Percentiles rank a stretch among this genome's conserved stretches.
These are phyloP conservation scores for Craniophora ligustri DNA, from an alignment of 2,888 invertebrate species.

Conservation along the genomic window DNA sequence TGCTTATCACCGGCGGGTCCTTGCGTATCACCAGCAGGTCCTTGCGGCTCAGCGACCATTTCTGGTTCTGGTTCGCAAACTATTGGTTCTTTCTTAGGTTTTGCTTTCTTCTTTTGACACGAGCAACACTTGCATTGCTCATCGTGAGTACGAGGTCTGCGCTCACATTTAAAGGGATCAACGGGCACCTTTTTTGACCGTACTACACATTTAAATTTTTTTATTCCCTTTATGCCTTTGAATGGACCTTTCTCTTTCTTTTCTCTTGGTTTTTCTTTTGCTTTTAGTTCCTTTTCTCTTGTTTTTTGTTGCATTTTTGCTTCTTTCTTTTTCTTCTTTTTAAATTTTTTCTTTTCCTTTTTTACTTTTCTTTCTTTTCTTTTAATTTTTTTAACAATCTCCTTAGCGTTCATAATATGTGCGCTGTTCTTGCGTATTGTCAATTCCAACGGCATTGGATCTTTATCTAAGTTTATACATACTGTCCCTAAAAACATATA, in stretches of 20 bases:
- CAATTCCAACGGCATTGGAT: slow-evolving; percentile 13
- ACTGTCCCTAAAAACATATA: too few relatives aligned
- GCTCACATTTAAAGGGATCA: slow-evolving; percentile 3
- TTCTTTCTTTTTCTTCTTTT: neutral
- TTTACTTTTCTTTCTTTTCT: neutral
- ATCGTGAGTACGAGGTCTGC: neutral
- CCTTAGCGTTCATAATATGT: slow-evolving; percentile 8
- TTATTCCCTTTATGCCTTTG: too few relatives aligned
- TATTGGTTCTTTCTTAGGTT: neutral
- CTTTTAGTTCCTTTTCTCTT: too few relatives aligned
- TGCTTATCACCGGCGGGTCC: too few relatives aligned
- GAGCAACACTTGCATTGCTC: slow-evolving; percentile 24
- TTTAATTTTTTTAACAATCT: neutral
- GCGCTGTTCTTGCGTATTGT: slow-evolving; percentile 13
- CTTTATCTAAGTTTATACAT: too few relatives aligned
- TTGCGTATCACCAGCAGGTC: too few relatives aligned
- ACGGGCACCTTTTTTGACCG: neutral
- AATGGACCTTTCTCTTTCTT: too few relatives aligned
- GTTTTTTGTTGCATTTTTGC: too few relatives aligned
- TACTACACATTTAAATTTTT: too few relatives aligned
- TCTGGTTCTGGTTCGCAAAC: neutral
- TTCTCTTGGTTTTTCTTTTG: too few relatives aligned
- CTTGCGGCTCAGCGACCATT: neutral
- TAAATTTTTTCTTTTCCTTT: neutral
- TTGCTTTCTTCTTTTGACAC: slow-evolving; percentile 4